These are phyloP conservation scores for Drosophila lacertosa DNA, from an alignment of 1,140 invertebrate species.

Conservation along the genomic window DNA sequence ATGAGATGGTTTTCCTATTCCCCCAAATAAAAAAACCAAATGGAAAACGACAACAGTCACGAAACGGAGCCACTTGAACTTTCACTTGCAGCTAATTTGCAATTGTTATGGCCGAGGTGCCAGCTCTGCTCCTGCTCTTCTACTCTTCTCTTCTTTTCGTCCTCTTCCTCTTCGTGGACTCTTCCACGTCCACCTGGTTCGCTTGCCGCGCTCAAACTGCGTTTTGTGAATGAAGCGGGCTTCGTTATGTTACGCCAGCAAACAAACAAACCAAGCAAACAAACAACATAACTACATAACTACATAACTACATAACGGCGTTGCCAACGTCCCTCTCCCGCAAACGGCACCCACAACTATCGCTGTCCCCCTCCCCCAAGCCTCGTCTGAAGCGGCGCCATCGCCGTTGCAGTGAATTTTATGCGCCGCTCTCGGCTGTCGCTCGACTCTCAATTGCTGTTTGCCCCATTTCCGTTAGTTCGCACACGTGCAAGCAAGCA, in stretches of 20 bases:
- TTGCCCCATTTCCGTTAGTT: slow-evolving; percentile 72
- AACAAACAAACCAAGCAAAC: slow-evolving; percentile 45
- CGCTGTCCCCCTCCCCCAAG: too few relatives aligned
- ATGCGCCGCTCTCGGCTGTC: slow-evolving; percentile 42
- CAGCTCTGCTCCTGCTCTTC: not conserved
- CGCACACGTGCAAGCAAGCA: slow-evolving; percentile 36
- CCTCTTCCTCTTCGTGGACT: slow-evolving; percentile 16
- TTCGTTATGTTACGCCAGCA: slow-evolving; percentile 74
- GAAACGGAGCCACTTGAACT: slow-evolving; percentile 44
- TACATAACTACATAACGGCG: slow-evolving; percentile 37
- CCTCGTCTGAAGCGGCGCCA: slow-evolving; percentile 32
- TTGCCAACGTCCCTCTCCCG: slow-evolving; percentile 34
- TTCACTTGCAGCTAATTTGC: slow-evolving; percentile 43
- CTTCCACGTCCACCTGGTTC: slow-evolving; percentile 58
- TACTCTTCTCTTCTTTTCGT: not conserved
- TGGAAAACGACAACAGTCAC: slow-evolving; percentile 63
- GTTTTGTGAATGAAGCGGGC: slow-evolving; percentile 73
- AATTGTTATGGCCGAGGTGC: slow-evolving; percentile 19
- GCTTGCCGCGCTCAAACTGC: slow-evolving; percentile 71
- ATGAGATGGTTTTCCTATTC: too few relatives aligned
- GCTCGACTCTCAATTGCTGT: slow-evolving; percentile 46
- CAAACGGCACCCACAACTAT: not conserved
- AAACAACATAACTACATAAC: slow-evolving; percentile 13
- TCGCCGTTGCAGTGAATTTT: slow-evolving; percentile 34
- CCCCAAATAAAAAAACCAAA: slow-evolving; percentile 17